Base-by-base conservation (phyloP, 1,140 invertebrate species). In the Drosophila murphyi region DNA sequence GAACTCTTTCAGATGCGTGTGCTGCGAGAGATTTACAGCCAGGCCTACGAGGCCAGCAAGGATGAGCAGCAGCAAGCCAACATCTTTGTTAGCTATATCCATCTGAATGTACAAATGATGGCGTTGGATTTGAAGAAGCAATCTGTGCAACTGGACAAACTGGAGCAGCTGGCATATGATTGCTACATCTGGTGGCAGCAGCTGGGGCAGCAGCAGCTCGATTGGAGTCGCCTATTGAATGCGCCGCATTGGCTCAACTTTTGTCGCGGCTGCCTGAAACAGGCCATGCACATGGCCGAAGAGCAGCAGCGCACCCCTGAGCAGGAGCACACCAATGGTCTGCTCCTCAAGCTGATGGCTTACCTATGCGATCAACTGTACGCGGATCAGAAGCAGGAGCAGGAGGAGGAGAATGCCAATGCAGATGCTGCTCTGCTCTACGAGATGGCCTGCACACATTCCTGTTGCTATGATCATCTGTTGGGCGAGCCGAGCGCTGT, bases 371-470 rank as follows among this genome's bases (percentile, higher is more conserved):
- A 95, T 54, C 78, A 95, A 1, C 92, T 95, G 12, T 96, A 95
- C 71, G 75, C 85, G 61, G 72, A 92, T 10, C 89, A 83, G 32
- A 56, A 51, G 0, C 54, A 72, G 4, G 80, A 57, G 2, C 55
- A 7, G 0, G 67, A 54, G 4, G 28, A 50, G 0, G 43, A 55
- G 6, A 60, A 63, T 39, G 29, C 54, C 7, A 60, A 63, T 39
- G 29, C 54, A 6, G 65, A 75, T 5, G 82, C 88, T 8, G 73
- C 93, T 12, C 93, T 93, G 8, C 86, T 96, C 34, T 95, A 96
- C 70, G 95, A 96, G 76, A 96, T 96, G 96, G 93, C 95, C n/a
- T 94, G 94, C 8, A 95, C 95, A 0, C 96, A 96, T 93, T 96
- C 96, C 0, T 95, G 96, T 78, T 96, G 96, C 89, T 92, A 96